Conservation (phyloP, 2,888 invertebrate species). For the Chrysolina oricalcia region DNA sequence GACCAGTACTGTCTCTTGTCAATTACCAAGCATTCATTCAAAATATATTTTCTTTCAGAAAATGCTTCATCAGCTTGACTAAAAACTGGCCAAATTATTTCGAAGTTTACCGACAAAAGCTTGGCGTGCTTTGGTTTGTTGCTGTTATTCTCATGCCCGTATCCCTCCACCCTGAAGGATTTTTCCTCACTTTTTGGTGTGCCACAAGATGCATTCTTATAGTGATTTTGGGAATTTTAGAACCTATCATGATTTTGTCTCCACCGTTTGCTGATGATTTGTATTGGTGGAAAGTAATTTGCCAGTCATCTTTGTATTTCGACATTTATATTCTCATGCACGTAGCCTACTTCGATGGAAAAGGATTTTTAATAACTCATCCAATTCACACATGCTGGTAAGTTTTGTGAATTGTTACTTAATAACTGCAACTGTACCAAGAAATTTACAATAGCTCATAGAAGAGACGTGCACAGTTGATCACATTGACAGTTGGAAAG, state of each 20-base stretch:
- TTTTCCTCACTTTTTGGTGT: conserved; percentile 61
- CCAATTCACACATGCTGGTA: conserved; percentile 48
- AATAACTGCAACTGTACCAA: no score
- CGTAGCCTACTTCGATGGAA: conserved; percentile 42
- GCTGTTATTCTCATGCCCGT: conserved; percentile 61
- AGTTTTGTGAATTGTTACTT: conserved; percentile 9
- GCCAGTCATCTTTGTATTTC: conserved; percentile 45
- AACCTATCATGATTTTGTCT: conserved; percentile 32
- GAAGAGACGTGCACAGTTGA: no score
- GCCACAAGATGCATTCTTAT: conserved; percentile 42
- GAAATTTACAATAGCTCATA: no score
- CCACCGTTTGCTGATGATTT: conserved; percentile 35
- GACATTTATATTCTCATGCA: conserved; percentile 50
- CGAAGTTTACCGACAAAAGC: conserved; percentile 39
- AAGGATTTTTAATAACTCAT: conserved; percentile 43
- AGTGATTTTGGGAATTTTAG: conserved; percentile 22
- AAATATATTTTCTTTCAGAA: conserved; percentile 25
- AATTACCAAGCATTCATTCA: neutral
- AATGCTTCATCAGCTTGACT: conserved; percentile 35
- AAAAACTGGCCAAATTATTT: conserved; percentile 40
- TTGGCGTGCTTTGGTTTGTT: conserved; percentile 57
- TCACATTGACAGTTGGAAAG: no score
- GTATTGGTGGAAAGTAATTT: conserved; percentile 42
- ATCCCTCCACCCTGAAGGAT: conserved; percentile 61
- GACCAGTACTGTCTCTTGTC: conserved; percentile 9